Base-by-base conservation (phyloP, 2,797 vertebrate genomes). In the Platyrinchus mystaceus region DNA sequence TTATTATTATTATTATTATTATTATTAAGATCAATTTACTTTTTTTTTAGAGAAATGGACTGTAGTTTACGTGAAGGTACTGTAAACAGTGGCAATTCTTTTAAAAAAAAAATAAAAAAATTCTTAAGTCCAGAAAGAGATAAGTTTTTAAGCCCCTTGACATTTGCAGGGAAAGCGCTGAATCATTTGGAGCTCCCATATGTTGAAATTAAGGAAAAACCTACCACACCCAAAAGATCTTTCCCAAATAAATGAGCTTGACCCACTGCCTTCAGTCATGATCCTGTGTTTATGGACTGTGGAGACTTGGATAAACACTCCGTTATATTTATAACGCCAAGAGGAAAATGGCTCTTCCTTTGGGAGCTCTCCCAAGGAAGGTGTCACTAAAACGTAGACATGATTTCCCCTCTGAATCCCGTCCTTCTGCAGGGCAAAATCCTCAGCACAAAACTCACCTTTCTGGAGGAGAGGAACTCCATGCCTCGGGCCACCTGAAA, bases 401-500 rank as follows among this genome's bases (percentile, higher is more conserved):
- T 89, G 63, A 91, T 91, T 95, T 95, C 87, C 67, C 70, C 49
- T 94, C 77, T 90, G 44, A 91, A 90, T 88, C 63, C 60, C 47
- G 49, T 55, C 47, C 62, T 93, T 86, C 50, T 34, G 7, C 27
- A 41, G 62, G 49, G n/a, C 52, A 89, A 94, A 91, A 58, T 19
- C 20, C 44, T 21, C 60, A 36, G 36, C 7, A 9, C 43, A 44
- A 94, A 94, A 28, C 97, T 92, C 84, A 98, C 98, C 98, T 98
- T 98, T 95, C 98, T 97, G 73, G 98, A 98, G 67, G 98, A 98
- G 73, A 99, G 98, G 94, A 99, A 99, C 97, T 99, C 99, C 99
- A 99, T 99, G 85, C 99, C 99, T 96, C 98, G 98, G 24, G 99
- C 99, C 96, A 99, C 99, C 96, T 99, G 99, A 96, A 99, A 99